Evolutionary conservation across 1,140 invertebrate species (phyloP), one percentile per base, ranked within the genome.

Genomic region (Heliconius congener): DNA sequence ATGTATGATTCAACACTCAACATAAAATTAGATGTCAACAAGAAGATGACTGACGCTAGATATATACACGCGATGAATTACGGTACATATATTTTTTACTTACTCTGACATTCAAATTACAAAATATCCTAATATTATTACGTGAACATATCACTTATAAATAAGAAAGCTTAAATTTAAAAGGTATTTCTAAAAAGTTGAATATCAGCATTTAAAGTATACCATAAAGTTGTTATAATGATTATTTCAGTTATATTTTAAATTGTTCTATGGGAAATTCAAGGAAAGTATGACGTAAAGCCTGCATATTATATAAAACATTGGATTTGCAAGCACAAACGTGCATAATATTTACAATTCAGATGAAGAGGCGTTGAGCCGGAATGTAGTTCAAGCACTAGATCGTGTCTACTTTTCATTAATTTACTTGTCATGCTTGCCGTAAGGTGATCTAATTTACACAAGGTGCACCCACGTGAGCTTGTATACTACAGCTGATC

Each of bases 331-430:
- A 79, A 71, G 74, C 71, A 60, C 50, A 37, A 37, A 39, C 73
- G 23, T 55, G 66, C 23, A 37, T 37, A 50, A 72, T 76, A 83
- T 83, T 83, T 83, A 78, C 82, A 81, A 82, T 81, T 83, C 60
- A 77, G 74, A 81, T 81, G 74, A 75, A 74, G 37, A 76, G 74
- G 74, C 70, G 71, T 80, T 73, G 71, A 42, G 11, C 23, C 18
- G 50, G 27, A 76, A 76, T 80, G 23, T 80, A 76, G 11, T 55
- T 76, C 55, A 60, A 73, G 76, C 42, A 42, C 30, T 37, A 76
- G 70, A 71, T 76, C 74, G 19, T 52, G 74, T 30, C 71, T 76
- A 80, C 74, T 73, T 80, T 76, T 76, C 66, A 76, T 80, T 80
- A 80, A 76, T 72, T 80, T 76, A 76, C 79, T 66, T 70, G 74